Percentiles rank a stretch among this genome's conserved stretches.
phyloP scores from a whole-genome alignment of 2,888 invertebrate genomes.

The Agrotis clavis region DNA sequence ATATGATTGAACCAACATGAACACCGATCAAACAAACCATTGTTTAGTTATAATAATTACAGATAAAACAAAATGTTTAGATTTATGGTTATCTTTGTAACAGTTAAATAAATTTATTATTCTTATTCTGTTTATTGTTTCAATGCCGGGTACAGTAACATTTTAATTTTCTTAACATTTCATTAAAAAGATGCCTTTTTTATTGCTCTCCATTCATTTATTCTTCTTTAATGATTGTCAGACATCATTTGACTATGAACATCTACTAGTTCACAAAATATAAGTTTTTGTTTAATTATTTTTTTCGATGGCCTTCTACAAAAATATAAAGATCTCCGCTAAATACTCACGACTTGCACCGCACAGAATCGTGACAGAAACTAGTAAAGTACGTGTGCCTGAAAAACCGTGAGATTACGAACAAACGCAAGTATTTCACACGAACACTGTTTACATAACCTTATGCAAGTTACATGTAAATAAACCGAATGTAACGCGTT shows the following conservation, averaged over 20 bases:
- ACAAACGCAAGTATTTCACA: constrained; percentile 53
- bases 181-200: background rate
- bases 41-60: too few relatives aligned
- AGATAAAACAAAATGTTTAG: too few relatives aligned
- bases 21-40: too few relatives aligned
- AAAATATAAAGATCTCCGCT: constrained; percentile 4
- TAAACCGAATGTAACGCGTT: constrained; percentile 25
- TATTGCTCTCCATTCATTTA: too few relatives aligned
- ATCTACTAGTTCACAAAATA: background rate
- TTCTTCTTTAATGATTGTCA: too few relatives aligned
- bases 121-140: too few relatives aligned
- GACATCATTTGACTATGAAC: too few relatives aligned
- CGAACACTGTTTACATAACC: constrained; percentile 62
- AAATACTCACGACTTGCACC: constrained; percentile 3
- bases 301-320: background rate
- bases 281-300: background rate
- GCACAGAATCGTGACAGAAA: constrained; percentile 52
- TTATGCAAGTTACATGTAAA: constrained; percentile 60
- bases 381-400: constrained; percentile 55
- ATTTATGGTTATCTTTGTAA: too few relatives aligned
- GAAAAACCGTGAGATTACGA: constrained; percentile 66
- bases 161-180: background rate
- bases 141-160: background rate
- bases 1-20: too few relatives aligned
- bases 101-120: too few relatives aligned